Evolutionary conservation across 2,888 invertebrate genomes (phyloP).

Genomic region (Acanthoscelides obtectus): DNA sequence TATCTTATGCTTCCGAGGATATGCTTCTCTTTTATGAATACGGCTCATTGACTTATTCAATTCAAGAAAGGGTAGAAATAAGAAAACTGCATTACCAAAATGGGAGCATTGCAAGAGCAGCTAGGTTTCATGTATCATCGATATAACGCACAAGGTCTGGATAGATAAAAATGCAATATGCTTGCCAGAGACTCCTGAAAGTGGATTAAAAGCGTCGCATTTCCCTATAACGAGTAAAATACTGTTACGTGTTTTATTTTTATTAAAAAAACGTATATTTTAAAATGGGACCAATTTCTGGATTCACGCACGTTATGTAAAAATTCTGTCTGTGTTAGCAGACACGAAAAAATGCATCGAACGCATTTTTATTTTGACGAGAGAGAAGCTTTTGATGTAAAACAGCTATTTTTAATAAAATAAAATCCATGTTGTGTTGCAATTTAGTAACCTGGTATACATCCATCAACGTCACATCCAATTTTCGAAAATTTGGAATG

Average conservation of each 20-base stretch:
- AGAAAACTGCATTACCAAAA: too few relatives aligned
- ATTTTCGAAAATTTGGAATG: background rate
- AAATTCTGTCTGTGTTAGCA: background rate
- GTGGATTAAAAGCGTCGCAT: background rate
- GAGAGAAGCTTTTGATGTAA: background rate
- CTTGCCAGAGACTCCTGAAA: background rate
- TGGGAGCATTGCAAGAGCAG: too few relatives aligned
- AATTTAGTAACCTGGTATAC: background rate
- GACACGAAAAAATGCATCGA: background rate
- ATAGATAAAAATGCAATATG: background rate
- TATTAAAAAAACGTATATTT: background rate
- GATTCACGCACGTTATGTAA: background rate
- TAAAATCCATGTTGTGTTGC: background rate
- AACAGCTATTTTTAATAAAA: background rate
- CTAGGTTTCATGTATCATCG: too few relatives aligned
- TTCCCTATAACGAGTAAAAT: background rate
- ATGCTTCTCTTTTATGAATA: too few relatives aligned
- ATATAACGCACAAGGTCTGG: too few relatives aligned
- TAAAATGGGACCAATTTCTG: background rate
- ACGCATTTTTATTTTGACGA: background rate
- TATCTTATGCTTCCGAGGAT: too few relatives aligned
- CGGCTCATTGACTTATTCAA: too few relatives aligned
- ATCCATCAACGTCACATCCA: background rate
- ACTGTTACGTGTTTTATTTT: background rate
- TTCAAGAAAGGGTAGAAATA: too few relatives aligned